Percentiles rank a stretch among this genome's conserved stretches.
These are phyloP conservation scores for Parthenolecanium corni DNA, from an alignment of 2,888 invertebrate species.

Conservation along the genomic window DNA sequence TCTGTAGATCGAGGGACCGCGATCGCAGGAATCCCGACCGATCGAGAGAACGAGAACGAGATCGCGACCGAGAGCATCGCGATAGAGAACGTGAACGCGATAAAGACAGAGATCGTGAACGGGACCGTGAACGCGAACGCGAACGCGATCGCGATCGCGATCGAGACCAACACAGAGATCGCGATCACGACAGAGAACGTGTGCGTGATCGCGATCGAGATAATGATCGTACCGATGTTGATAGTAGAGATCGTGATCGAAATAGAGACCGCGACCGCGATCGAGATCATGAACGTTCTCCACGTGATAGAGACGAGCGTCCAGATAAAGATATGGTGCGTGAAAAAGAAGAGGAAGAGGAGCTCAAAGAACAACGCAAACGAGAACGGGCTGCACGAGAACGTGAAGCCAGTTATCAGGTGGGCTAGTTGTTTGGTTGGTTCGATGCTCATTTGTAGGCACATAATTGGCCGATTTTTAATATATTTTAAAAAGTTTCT, in stretches of 20 bases:
- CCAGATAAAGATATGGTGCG: slow-evolving; percentile 35
- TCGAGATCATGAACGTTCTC: slow-evolving; percentile 30
- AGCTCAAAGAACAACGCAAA: slow-evolving; percentile 78
- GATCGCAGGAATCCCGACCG: slow-evolving; percentile 8
- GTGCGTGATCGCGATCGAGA: slow-evolving; percentile 31
- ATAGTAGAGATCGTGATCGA: slow-evolving; percentile 32
- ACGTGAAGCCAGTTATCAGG: slow-evolving; percentile 94
- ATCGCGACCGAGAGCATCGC: slow-evolving; percentile 4
- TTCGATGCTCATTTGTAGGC: neutral
- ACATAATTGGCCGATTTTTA: too few relatives aligned
- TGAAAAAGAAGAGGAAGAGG: slow-evolving; percentile 63
- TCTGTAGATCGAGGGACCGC: slow-evolving; percentile 26
- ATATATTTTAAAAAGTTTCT: too few relatives aligned
- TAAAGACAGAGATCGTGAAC: slow-evolving; percentile 29
- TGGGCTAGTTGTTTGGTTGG: slow-evolving; percentile 39
- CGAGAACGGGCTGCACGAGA: slow-evolving; percentile 53
- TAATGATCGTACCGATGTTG: slow-evolving; percentile 30
- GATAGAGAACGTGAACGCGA: slow-evolving; percentile 31
- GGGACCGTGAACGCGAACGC: slow-evolving; percentile 29
- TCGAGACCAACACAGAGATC: slow-evolving; percentile 32
- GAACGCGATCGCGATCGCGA: slow-evolving; percentile 32
- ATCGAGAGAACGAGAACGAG: slow-evolving; percentile 29
- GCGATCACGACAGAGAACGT: slow-evolving; percentile 20
- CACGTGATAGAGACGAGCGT: slow-evolving; percentile 30
- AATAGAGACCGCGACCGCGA: slow-evolving; percentile 31